phyloP scores from a whole-genome alignment of 2,888 invertebrate genomes.

The Ichneumon xanthorius region DNA sequence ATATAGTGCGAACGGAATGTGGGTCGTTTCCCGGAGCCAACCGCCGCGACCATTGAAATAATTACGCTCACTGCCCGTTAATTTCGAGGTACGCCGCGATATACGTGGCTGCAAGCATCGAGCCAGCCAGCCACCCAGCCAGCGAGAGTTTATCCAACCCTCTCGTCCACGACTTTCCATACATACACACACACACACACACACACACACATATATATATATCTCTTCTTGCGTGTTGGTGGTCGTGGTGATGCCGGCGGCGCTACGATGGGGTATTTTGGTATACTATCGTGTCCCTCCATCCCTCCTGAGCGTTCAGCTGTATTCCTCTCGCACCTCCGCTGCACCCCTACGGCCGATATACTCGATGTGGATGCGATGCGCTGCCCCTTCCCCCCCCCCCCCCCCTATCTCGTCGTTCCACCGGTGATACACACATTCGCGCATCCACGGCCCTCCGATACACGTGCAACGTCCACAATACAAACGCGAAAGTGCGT shows the following conservation, averaged over 20 bases:
- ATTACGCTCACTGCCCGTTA: slow-evolving; percentile 83
- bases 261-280: slow-evolving; percentile 2
- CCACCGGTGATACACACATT: slow-evolving; percentile 17
- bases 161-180: slow-evolving; percentile 42
- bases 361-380: slow-evolving; percentile 28
- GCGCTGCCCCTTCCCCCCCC: not conserved
- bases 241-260: slow-evolving; percentile 4
- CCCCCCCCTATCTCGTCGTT: slow-evolving; percentile 9
- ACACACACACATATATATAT: slow-evolving; percentile 24
- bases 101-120: slow-evolving; percentile 67
- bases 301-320: slow-evolving; percentile 33
- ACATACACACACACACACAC: not conserved
- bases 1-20: slow-evolving; percentile 61
- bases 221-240: not conserved
- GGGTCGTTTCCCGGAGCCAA: slow-evolving; percentile 68
- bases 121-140: slow-evolving; percentile 54
- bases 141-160: slow-evolving; percentile 43
- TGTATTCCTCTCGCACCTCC: slow-evolving; percentile 24
- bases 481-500: slow-evolving; percentile 60
- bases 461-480: not conserved
- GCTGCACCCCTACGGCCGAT: slow-evolving; percentile 33
- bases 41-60: slow-evolving; percentile 81
- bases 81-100: slow-evolving; percentile 80
- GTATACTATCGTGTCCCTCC: slow-evolving; percentile 40
- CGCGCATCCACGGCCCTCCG: slow-evolving; percentile 1